phyloP scores from a whole-genome alignment of 1,140 invertebrate genomes.

The Drosophila albomicans region DNA sequence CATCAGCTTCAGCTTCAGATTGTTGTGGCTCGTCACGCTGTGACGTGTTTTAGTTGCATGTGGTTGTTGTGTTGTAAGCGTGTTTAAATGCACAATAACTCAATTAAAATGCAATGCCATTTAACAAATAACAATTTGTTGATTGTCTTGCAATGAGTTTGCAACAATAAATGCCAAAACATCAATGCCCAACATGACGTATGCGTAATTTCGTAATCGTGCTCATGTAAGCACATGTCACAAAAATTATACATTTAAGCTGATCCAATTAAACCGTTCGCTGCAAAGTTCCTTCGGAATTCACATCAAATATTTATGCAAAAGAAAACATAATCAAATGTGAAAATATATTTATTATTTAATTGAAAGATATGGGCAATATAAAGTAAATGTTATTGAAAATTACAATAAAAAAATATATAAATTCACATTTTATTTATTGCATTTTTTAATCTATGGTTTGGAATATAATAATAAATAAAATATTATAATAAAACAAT shows the following conservation, averaged over 20 bases:
- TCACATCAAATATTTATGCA: background rate
- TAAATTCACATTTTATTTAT: too few relatives aligned
- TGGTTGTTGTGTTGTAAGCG: constrained; percentile 18
- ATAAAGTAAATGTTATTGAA: too few relatives aligned
- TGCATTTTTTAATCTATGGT: too few relatives aligned
- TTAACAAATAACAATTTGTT: constrained; percentile 72
- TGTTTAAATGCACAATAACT: constrained; percentile 46
- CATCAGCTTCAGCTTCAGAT: constrained; percentile 40
- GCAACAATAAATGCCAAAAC: constrained; percentile 21
- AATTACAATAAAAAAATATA: too few relatives aligned
- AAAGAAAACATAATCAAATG: too few relatives aligned
- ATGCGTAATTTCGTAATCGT: constrained; percentile 14
- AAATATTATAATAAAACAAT: background rate
- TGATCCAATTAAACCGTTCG: background rate
- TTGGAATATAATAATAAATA: too few relatives aligned
- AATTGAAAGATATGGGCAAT: too few relatives aligned
- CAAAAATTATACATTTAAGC: background rate
- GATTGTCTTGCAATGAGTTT: constrained; percentile 39
- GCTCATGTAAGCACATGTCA: background rate
- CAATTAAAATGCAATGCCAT: constrained; percentile 69
- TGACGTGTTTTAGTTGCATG: background rate
- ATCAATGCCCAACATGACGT: constrained; percentile 9
- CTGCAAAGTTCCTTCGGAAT: background rate
- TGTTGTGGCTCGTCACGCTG: constrained; percentile 3
- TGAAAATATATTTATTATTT: too few relatives aligned